phyloP scores from a whole-genome alignment of 2,113 vertebrate species.

The Jaculus jaculus region DNA sequence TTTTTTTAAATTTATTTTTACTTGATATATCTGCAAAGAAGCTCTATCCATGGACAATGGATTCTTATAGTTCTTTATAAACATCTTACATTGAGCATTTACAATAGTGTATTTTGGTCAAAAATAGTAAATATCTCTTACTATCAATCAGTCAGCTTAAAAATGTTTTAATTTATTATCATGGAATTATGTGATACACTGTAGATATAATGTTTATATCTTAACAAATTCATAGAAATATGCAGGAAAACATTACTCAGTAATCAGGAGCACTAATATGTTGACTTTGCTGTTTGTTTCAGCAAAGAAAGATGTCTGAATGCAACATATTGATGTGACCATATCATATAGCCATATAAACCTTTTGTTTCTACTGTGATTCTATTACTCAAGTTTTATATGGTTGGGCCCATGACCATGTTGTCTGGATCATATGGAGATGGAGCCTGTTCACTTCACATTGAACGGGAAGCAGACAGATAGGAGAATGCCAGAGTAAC shows the following conservation, averaged over 20 bases:
- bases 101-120: not conserved
- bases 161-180: no score
- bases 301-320: not conserved
- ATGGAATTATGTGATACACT: not conserved
- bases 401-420: no score
- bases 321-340: not conserved
- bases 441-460: no score
- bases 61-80: not conserved
- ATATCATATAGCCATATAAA: not conserved
- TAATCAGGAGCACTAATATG: not conserved
- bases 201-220: not conserved
- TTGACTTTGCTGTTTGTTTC: not conserved
- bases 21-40: no score
- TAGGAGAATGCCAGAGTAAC: no score
- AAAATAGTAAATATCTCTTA: not conserved
- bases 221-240: not conserved
- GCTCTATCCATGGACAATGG: not conserved
- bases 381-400: no score
- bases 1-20: constrained; percentile 1
- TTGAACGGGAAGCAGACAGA: no score
- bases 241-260: not conserved
- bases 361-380: not conserved
- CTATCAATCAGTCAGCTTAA: no score
- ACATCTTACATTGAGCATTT: not conserved
- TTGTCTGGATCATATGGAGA: no score